Evolutionary conservation across 2,113 vertebrate species (phyloP).

Genomic region (Myotis davidii): DNA sequence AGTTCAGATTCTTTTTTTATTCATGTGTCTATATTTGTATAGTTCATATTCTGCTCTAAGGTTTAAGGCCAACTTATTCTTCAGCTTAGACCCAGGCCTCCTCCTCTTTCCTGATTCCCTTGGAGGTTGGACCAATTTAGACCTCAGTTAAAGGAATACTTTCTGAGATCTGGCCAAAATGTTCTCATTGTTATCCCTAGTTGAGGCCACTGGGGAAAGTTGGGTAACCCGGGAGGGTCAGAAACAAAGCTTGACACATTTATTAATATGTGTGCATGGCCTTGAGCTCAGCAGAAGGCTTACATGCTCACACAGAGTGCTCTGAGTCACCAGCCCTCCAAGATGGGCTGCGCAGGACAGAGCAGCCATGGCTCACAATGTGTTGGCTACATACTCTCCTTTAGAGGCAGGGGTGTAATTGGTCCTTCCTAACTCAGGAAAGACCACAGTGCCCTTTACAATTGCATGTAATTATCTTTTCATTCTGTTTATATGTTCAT

Average conservation of each 20-base stretch:
- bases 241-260: background rate
- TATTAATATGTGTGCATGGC: background rate
- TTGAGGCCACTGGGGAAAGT: conserved; percentile 23
- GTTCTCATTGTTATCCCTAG: background rate
- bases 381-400: background rate
- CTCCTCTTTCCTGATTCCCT: background rate
- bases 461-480: background rate
- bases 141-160: background rate
- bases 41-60: background rate
- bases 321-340: background rate
- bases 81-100: background rate
- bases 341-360: background rate
- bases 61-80: background rate
- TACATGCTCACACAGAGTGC: background rate
- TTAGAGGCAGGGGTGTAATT: background rate
- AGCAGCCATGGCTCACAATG: background rate
- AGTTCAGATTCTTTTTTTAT: background rate
- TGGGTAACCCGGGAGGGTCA: background rate
- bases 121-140: background rate
- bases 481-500: background rate
- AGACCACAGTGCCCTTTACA: background rate
- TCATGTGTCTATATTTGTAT: background rate
- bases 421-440: background rate
- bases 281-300: background rate
- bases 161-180: conserved; percentile 33